Percentiles rank a stretch among this genome's conserved stretches.
Evolutionary conservation across 2,113 vertebrate species (phyloP).

Genomic region (Seriola quinqueradiata): DNA sequence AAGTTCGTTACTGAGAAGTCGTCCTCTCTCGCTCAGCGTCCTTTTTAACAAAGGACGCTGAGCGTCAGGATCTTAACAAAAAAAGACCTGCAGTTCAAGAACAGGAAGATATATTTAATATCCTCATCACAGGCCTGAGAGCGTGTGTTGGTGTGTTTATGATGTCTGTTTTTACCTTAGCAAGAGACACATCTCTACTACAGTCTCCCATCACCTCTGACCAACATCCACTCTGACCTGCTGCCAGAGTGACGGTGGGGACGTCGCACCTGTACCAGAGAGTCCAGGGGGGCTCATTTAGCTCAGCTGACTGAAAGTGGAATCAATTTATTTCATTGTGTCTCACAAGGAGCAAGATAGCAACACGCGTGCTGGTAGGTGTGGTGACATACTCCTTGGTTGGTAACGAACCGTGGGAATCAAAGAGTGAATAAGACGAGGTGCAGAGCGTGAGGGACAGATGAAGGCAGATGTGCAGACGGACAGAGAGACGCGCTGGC

Average conservation of each 20-base stretch:
- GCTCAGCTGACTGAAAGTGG: not conserved
- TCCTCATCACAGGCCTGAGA: constrained; percentile 5
- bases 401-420: not conserved
- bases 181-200: constrained; percentile 52
- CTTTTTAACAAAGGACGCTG: not conserved
- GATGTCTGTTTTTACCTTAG: constrained; percentile 45
- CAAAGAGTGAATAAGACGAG: not conserved
- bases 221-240: not conserved
- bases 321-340: constrained; percentile 8
- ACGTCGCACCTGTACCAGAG: constrained; percentile 22
- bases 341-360: constrained; percentile 21
- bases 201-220: not conserved
- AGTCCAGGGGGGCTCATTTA: not conserved
- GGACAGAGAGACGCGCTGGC: constrained; percentile 26
- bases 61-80: not conserved
- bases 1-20: not conserved
- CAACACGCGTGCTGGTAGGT: not conserved
- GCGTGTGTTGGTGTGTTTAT: no score
- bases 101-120: not conserved
- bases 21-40: not conserved
- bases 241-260: not conserved
- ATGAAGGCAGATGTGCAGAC: constrained; percentile 19
- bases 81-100: constrained; percentile 22
- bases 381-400: constrained; percentile 43
- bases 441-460: not conserved